Conservation (phyloP, 2,113 vertebrate species). For the Chionomys nivalis region DNA sequence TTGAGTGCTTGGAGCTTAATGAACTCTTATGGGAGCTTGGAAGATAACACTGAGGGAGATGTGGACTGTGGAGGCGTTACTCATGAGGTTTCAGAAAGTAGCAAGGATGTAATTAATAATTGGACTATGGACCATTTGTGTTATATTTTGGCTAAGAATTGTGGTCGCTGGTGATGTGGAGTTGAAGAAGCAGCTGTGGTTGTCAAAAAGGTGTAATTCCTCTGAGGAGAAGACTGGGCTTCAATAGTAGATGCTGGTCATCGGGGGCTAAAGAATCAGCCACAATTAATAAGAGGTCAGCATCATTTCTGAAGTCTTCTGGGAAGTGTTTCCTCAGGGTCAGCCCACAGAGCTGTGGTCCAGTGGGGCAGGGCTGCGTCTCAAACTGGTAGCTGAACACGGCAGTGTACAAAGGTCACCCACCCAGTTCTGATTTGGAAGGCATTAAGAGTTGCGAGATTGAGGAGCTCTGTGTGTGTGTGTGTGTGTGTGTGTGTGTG, state of each 20-base stretch:
- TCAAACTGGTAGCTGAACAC: background rate
- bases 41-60: background rate
- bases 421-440: too few species aligned
- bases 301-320: background rate
- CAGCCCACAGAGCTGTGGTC: background rate
- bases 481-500: background rate
- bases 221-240: background rate
- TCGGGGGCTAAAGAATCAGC: too few species aligned
- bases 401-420: background rate
- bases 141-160: background rate
- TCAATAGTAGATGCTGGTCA: background rate
- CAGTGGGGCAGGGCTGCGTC: too few species aligned
- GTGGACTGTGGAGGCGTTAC: background rate
- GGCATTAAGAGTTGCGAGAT: too few species aligned
- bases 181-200: background rate
- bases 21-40: background rate
- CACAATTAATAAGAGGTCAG: too few species aligned
- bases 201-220: background rate
- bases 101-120: background rate
- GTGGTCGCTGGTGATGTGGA: too few species aligned
- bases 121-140: background rate
- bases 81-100: background rate
- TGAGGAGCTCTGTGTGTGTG: background rate
- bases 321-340: background rate
- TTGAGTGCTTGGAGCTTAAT: background rate